phyloP scores from a whole-genome alignment of 37 sponge, comb jelly and placozoan species.

The Dysidea cf. avara region DNA sequence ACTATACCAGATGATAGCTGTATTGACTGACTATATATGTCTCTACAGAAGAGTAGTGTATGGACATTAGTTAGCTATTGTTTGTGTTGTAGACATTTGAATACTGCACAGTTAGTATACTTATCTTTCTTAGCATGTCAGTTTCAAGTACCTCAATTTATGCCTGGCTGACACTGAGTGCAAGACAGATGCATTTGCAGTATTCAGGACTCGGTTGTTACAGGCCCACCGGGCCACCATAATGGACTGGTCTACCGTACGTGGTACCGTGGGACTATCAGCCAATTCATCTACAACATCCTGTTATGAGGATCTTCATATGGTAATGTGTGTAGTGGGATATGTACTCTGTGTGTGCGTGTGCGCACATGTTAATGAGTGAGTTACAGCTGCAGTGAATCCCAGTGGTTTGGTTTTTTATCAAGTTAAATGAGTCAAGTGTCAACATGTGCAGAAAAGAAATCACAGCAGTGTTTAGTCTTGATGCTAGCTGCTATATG shows the following conservation, averaged over 20 bases:
- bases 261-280: neutral
- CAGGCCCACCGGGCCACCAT: conserved; percentile 61
- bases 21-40: neutral
- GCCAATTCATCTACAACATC: no score
- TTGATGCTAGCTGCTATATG: no score
- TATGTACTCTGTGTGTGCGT: neutral
- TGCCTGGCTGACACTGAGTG: conserved; percentile 68
- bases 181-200: conserved; percentile 66
- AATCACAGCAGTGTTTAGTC: no score
- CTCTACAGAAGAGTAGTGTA: neutral
- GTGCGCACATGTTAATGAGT: neutral
- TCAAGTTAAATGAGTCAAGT: no score
- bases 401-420: neutral
- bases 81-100: neutral
- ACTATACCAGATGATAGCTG: neutral
- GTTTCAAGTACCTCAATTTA: conserved; percentile 70
- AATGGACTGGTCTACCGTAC: conserved; percentile 35
- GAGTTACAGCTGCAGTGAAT: neutral
- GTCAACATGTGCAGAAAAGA: no score
- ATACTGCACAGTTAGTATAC: no score
- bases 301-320: conserved; percentile 2
- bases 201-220: conserved; percentile 72
- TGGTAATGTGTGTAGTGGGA: conserved; percentile 4
- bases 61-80: neutral
- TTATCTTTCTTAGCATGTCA: conserved; percentile 36